phyloP scores from a whole-genome alignment of 2,113 vertebrate species.

The Dipodomys merriami region DNA sequence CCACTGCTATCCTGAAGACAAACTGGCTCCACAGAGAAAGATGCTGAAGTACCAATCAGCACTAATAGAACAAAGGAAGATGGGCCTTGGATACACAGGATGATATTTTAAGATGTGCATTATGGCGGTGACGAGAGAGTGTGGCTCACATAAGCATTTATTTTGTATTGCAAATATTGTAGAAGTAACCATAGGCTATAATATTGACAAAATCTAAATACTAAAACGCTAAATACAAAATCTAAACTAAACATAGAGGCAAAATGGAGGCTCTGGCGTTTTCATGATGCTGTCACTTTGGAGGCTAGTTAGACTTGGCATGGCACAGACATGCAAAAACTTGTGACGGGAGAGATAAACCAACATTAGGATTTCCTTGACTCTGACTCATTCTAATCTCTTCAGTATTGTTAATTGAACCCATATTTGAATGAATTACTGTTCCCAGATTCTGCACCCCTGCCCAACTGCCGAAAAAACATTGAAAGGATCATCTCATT shows the following conservation, averaged over 20 bases:
- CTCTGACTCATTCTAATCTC: background rate
- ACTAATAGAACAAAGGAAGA: background rate
- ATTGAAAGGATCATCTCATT: slow-evolving; percentile 47
- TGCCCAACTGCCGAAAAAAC: slow-evolving; percentile 30
- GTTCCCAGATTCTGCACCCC: background rate
- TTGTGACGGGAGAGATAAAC: background rate
- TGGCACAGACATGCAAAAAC: background rate
- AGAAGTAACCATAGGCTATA: background rate
- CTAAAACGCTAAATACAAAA: background rate
- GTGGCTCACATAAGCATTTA: background rate
- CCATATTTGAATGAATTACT: slow-evolving; percentile 22
- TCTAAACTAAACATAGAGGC: background rate
- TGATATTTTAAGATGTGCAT: background rate
- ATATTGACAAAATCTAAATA: background rate
- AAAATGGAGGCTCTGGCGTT: background rate
- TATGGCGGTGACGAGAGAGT: background rate
- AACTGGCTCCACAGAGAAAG: background rate
- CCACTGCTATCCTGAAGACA: background rate
- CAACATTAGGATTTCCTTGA: background rate
- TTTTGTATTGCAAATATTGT: slow-evolving; percentile 46
- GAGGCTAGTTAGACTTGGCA: background rate
- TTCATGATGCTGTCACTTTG: background rate
- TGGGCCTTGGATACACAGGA: background rate
- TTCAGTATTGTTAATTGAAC: slow-evolving; percentile 26
- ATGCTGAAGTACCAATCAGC: background rate